Conservation (phyloP, 2,797 vertebrate species). For the Glyptemys insculpta region DNA sequence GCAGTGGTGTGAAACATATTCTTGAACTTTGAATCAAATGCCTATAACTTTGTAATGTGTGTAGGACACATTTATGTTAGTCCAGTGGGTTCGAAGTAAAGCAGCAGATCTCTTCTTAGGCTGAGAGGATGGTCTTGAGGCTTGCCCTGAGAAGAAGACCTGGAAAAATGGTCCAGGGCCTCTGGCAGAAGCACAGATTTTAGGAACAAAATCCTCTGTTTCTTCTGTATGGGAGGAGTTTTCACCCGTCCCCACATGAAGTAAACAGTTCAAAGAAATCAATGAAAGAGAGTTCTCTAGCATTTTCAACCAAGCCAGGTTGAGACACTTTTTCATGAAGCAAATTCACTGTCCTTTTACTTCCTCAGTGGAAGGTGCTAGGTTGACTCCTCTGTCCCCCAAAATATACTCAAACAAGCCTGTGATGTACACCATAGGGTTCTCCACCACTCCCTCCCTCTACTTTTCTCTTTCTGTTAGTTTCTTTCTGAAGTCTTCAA, state of each 20-base stretch:
- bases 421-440: too few species aligned
- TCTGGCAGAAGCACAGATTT: constrained; percentile 18
- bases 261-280: not conserved
- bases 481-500: too few species aligned
- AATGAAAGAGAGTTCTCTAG: not conserved
- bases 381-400: not conserved
- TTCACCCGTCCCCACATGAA: not conserved
- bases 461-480: too few species aligned
- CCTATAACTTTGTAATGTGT: not conserved
- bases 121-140: not conserved
- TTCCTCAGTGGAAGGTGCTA: not conserved
- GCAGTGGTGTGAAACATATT: not conserved
- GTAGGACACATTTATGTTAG: not conserved
- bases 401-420: not conserved
- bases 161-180: not conserved
- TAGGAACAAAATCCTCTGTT: not conserved
- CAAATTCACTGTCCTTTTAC: not conserved
- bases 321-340: not conserved
- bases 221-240: not conserved
- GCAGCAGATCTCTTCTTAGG: not conserved
- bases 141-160: not conserved
- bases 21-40: constrained; percentile 25
- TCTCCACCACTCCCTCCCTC: too few species aligned
- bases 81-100: not conserved
- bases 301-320: not conserved